These are phyloP conservation scores for Alosa alosa DNA, from an alignment of 2,113 vertebrate species.

Conservation along the genomic window DNA sequence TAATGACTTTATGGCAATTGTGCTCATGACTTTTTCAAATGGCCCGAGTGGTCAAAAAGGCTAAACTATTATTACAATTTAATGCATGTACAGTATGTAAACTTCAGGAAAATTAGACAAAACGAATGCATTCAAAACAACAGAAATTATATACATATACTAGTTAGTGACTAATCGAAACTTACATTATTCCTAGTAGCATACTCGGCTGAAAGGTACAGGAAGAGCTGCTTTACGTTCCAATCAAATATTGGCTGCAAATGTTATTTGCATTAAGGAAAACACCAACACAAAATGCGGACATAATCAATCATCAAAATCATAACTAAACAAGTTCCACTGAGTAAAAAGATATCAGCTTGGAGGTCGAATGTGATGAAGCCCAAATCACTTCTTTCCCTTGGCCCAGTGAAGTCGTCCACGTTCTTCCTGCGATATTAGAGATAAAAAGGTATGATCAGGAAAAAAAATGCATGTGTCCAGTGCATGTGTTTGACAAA, in stretches of 20 bases:
- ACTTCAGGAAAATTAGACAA: no score
- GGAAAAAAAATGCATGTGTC: background rate
- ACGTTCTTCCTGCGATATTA: conserved; percentile 87
- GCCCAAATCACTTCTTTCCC: conserved; percentile 94
- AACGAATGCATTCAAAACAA: background rate
- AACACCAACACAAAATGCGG: conserved; percentile 39
- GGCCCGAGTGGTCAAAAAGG: no score
- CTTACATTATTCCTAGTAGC: conserved; percentile 94
- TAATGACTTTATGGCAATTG: no score
- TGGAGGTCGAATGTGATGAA: conserved; percentile 93
- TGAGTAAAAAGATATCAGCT: conserved; percentile 90
- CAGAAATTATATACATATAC: no score
- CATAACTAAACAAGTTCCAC: background rate
- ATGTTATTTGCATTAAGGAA: conserved; percentile 84
- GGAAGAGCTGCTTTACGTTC: conserved; percentile 97
- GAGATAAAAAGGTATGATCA: conserved; percentile 40
- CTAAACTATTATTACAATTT: no score
- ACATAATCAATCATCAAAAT: background rate
- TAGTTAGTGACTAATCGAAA: conserved; percentile 34
- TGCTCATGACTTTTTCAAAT: no score
- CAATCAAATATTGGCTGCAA: conserved; percentile 95
- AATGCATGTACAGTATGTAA: no score
- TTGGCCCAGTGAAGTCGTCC: conserved; percentile 95
- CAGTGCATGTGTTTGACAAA: background rate
- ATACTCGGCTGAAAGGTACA: conserved; percentile 96